A percentile compares a stretch with the other conserved stretches of the same genome.
These are phyloP conservation scores for Chalcis sispes DNA, from an alignment of 2,888 invertebrate species.

Conservation along the genomic window DNA sequence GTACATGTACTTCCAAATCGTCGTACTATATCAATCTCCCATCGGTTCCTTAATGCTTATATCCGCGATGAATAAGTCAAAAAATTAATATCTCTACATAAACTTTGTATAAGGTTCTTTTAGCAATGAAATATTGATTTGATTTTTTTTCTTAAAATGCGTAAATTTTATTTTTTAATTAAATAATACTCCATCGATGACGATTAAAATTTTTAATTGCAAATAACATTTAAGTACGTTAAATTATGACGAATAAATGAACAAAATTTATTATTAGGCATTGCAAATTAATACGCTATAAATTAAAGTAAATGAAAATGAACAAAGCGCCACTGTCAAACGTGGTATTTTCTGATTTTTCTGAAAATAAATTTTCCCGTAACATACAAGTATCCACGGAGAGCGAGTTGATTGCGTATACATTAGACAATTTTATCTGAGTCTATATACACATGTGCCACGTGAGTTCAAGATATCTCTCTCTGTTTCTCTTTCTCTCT, in stretches of 20 bases:
- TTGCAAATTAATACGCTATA: too few relatives aligned
- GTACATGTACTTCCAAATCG: slow-evolving; percentile 62
- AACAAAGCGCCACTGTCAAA: too few relatives aligned
- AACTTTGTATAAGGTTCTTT: slow-evolving; percentile 7
- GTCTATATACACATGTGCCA: slow-evolving; percentile 23
- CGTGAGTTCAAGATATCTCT: slow-evolving; percentile 44
- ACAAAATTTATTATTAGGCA: too few relatives aligned
- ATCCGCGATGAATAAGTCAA: slow-evolving; percentile 22
- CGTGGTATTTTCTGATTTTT: too few relatives aligned
- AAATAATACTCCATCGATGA: too few relatives aligned
- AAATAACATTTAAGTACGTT: too few relatives aligned
- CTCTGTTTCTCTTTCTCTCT: slow-evolving; percentile 1
- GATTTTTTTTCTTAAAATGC: background rate
- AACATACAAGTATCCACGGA: too few relatives aligned
- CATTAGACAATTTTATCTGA: slow-evolving; percentile 45
- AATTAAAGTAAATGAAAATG: too few relatives aligned
- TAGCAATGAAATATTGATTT: background rate
- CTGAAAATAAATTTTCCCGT: too few relatives aligned
- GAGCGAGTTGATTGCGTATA: slow-evolving; percentile 13
- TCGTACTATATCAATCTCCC: slow-evolving; percentile 63
- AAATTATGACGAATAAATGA: too few relatives aligned
- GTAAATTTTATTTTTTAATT: background rate
- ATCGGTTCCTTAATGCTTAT: slow-evolving; percentile 41
- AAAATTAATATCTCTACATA: slow-evolving; percentile 26
- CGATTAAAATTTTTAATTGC: too few relatives aligned